phyloP scores from a whole-genome alignment of 2,797 vertebrate species.

The Squalus acanthias region DNA sequence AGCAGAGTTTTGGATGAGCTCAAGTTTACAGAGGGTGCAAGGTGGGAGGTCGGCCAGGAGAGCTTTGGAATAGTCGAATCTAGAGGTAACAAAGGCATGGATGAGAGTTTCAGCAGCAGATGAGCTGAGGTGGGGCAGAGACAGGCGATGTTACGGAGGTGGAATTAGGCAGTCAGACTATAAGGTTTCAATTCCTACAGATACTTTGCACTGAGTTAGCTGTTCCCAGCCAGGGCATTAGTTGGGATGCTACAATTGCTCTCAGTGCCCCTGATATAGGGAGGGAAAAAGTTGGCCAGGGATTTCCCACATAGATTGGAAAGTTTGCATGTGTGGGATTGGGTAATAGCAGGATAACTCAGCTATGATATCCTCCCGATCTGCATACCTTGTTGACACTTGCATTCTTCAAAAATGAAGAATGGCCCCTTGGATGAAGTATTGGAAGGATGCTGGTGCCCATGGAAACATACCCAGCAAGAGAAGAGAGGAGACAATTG shows the following conservation, averaged over 20 bases:
- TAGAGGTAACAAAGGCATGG: too few relatives aligned
- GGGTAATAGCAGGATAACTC: neutral
- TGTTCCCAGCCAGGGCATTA: neutral
- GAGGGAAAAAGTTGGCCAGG: too few relatives aligned
- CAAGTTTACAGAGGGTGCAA: neutral
- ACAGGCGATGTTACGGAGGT: too few relatives aligned
- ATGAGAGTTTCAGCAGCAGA: too few relatives aligned
- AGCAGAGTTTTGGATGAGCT: neutral
- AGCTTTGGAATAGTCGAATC: too few relatives aligned
- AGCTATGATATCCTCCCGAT: too few relatives aligned
- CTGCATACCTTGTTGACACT: too few relatives aligned
- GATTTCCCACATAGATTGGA: neutral
- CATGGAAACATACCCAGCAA: neutral
- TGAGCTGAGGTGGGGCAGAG: too few relatives aligned
- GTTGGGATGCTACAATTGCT: neutral
- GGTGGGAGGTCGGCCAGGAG: neutral
- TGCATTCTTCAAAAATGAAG: too few relatives aligned
- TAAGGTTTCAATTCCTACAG: neutral
- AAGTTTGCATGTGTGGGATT: neutral
- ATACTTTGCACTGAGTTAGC: neutral
- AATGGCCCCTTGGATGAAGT: too few relatives aligned
- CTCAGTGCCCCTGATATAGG: neutral
- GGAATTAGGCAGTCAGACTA: neutral
- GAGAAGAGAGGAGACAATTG: neutral
- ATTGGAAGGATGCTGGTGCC: neutral